phyloP scores from a whole-genome alignment of 2,888 invertebrate genomes.

The Philereme vetulata region DNA sequence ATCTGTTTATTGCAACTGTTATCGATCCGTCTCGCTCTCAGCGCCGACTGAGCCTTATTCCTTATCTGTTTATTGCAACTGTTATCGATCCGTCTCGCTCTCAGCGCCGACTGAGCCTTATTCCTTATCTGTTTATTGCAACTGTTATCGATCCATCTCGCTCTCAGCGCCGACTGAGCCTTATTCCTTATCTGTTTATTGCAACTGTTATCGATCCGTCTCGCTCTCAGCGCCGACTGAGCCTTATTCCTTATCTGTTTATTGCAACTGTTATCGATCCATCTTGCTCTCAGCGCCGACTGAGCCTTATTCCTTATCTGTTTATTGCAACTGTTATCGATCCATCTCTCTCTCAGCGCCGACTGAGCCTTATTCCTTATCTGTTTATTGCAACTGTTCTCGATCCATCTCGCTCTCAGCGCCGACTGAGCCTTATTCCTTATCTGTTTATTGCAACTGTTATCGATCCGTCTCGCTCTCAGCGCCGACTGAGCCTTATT shows the following conservation, averaged over 20 bases:
- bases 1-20: too few relatives aligned
- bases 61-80: too few relatives aligned
- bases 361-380: not conserved
- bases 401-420: not conserved
- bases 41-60: not conserved
- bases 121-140: too few relatives aligned
- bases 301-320: too few relatives aligned
- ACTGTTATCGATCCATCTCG: slow-evolving; percentile 6
- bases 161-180: not conserved
- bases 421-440: not conserved
- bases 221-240: not conserved
- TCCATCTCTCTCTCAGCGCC: not conserved
- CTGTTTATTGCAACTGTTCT: too few relatives aligned
- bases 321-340: slow-evolving; percentile 12
- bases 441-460: too few relatives aligned
- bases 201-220: slow-evolving; percentile 9
- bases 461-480: slow-evolving; percentile 5
- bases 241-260: too few relatives aligned
- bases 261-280: slow-evolving; percentile 9
- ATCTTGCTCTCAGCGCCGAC: not conserved
- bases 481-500: not conserved
- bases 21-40: slow-evolving; percentile 3
- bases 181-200: too few relatives aligned
- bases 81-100: slow-evolving; percentile 6
- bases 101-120: not conserved